Evolutionary conservation across 2,113 vertebrate genomes (phyloP).

Genomic region (Sardina pilchardus): DNA sequence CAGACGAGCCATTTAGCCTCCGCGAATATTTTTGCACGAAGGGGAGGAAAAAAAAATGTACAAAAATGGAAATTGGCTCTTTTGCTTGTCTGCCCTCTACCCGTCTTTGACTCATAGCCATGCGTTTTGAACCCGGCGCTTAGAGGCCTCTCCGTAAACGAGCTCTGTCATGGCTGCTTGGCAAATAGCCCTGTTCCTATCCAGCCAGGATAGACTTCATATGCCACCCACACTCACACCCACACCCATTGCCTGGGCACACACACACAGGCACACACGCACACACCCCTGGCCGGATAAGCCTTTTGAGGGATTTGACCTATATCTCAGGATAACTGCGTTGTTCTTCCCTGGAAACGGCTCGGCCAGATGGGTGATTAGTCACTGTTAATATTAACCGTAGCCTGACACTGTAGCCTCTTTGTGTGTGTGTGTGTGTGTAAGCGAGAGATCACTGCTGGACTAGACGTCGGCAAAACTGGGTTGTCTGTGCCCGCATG

Average conservation of each 20-base stretch:
- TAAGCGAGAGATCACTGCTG: slow-evolving; percentile 2
- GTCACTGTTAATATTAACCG: slow-evolving; percentile 47
- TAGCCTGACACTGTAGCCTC: slow-evolving; percentile 45
- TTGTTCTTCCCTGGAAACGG: slow-evolving; percentile 55
- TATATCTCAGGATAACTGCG: slow-evolving; percentile 58
- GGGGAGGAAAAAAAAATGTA: neutral
- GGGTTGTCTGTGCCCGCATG: neutral
- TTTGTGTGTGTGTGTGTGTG: slow-evolving; percentile 26
- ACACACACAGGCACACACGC: neutral
- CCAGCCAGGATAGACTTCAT: neutral
- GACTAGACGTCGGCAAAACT: neutral
- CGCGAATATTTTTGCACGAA: slow-evolving; percentile 46
- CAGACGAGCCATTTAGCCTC: slow-evolving; percentile 48
- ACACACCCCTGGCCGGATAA: slow-evolving; percentile 53
- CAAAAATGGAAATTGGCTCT: slow-evolving; percentile 6
- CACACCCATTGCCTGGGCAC: slow-evolving; percentile 37
- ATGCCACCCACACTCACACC: neutral
- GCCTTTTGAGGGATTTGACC: slow-evolving; percentile 63
- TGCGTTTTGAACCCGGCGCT: neutral
- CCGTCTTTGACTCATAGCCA: neutral
- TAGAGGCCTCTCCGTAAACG: neutral
- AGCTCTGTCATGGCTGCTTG: neutral
- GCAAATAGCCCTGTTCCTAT: neutral
- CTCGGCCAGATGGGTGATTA: slow-evolving; percentile 64
- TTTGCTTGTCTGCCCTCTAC: neutral